Conservation (phyloP, 2,888 invertebrate species). For the Odontothrips loti region DNA sequence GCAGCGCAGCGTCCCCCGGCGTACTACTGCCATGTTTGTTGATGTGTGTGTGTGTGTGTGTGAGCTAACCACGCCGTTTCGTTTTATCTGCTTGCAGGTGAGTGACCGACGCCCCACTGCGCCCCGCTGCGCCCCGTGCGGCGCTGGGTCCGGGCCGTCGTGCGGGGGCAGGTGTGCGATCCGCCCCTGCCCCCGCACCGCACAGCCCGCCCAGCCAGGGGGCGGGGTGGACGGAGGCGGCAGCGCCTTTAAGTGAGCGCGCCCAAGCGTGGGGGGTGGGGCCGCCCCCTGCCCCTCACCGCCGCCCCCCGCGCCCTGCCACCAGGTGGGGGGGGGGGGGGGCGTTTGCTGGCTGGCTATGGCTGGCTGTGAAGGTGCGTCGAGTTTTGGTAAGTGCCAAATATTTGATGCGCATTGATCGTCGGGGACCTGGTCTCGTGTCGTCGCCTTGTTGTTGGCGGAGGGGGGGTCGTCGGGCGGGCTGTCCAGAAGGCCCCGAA, state of each 20-base stretch:
- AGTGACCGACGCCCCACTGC: background rate
- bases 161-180: background rate
- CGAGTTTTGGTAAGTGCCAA: conserved; percentile 22
- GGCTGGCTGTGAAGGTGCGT: conserved; percentile 6
- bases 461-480: too few relatives aligned
- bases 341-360: background rate
- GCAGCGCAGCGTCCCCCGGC: background rate
- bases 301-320: background rate
- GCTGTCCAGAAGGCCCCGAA: too few relatives aligned
- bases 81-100: conserved; percentile 4
- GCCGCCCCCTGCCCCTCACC: background rate
- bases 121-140: background rate
- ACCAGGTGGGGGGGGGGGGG: background rate
- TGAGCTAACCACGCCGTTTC: background rate
- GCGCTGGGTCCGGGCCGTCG: background rate
- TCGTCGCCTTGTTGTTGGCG: background rate
- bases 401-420: conserved; percentile 26
- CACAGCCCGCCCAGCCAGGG: background rate
- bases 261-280: background rate
- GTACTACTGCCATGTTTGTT: background rate
- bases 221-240: background rate
- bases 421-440: background rate
- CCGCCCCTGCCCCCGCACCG: background rate
- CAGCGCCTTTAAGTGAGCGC: background rate
- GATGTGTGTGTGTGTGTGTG: conserved; percentile 5